Conservation (phyloP, 2,113 vertebrate species). For the Rostratula benghalensis region DNA sequence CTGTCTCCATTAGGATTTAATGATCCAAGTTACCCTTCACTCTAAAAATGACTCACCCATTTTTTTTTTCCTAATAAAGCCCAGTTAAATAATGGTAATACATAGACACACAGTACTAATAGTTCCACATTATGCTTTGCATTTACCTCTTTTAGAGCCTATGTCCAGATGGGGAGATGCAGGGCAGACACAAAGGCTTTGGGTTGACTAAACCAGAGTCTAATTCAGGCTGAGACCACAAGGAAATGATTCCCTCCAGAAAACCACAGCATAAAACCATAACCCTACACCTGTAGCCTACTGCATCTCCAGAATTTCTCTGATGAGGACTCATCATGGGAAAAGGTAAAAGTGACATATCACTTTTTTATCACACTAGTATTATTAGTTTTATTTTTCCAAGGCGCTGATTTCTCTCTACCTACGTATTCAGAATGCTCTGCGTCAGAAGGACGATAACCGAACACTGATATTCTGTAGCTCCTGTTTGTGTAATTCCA, state of each 20-base stretch:
- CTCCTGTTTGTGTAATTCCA: neutral
- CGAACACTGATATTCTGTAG: neutral
- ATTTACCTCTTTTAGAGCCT: neutral
- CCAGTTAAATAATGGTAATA: neutral
- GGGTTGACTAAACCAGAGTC: neutral
- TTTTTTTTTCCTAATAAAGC: neutral
- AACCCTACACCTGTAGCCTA: neutral
- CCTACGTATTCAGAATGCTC: neutral
- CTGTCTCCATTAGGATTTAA: neutral
- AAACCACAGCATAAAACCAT: neutral
- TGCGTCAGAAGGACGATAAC: neutral
- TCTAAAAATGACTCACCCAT: neutral
- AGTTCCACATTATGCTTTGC: neutral
- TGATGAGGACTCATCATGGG: neutral
- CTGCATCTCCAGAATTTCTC: neutral
- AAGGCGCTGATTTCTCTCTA: neutral
- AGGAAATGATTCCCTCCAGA: neutral
- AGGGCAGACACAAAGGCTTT: neutral
- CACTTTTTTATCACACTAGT: neutral
- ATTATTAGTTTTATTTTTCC: neutral
- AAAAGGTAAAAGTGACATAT: neutral
- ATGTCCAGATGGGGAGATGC: rapidly evolving
- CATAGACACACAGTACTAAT: neutral
- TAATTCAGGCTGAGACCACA: neutral
- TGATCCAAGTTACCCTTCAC: neutral